Evolutionary conservation across 2,797 vertebrate genomes (phyloP).

Genomic region (Ceyx erithaca): DNA sequence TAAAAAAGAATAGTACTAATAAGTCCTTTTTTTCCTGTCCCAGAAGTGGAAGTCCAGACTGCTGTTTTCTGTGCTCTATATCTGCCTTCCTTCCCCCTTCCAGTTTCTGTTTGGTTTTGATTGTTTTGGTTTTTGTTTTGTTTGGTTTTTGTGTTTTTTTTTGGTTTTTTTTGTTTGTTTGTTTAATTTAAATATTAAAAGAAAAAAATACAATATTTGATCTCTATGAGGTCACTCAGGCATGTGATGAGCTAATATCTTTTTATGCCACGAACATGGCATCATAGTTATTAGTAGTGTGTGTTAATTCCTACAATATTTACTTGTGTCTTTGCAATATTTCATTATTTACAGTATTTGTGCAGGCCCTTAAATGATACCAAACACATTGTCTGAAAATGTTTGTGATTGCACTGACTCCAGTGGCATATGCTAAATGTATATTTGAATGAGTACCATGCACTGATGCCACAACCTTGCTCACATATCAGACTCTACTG

Average conservation of each 20-base stretch:
- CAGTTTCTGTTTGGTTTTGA: neutral
- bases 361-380: neutral
- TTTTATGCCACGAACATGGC: neutral
- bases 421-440: neutral
- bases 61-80: neutral
- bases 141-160: neutral
- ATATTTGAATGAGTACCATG: fast-evolving
- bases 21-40: neutral
- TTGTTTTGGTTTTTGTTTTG: neutral
- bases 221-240: neutral
- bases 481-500: neutral
- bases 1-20: neutral
- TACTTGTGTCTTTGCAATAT: neutral
- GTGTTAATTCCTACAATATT: neutral
- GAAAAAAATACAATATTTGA: neutral
- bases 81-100: neutral
- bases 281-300: neutral
- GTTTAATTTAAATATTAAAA: neutral
- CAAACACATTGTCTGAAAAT: neutral
- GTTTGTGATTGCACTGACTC: neutral
- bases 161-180: neutral
- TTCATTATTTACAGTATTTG: neutral
- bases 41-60: neutral
- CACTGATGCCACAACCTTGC: neutral
- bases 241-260: neutral